Evolutionary conservation across 2,888 invertebrate genomes (phyloP).

Genomic region (Hypomecis atomaria): DNA sequence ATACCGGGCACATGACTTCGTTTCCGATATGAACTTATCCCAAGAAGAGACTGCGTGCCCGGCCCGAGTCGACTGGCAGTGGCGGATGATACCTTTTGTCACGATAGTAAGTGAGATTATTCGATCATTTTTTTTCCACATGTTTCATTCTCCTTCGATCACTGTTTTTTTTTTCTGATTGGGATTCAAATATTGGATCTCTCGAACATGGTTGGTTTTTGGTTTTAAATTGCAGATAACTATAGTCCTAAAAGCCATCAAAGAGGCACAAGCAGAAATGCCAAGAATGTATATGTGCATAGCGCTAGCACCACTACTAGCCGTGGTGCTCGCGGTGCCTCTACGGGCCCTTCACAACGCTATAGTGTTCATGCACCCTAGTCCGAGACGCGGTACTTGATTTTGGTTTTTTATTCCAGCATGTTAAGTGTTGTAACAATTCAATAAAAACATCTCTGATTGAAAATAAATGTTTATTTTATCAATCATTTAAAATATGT

Average conservation of each 20-base stretch:
- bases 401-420: not conserved
- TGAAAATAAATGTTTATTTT: slow-evolving; percentile 83
- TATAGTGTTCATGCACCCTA: slow-evolving; percentile 51
- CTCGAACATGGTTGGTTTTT: too few species aligned
- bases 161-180: too few species aligned
- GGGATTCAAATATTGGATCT: too few species aligned
- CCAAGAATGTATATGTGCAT: slow-evolving; percentile 49
- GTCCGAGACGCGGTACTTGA: slow-evolving; percentile 42
- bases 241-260: slow-evolving; percentile 53
- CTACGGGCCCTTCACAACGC: slow-evolving; percentile 63
- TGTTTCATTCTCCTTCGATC: not conserved
- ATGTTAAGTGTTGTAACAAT: slow-evolving; percentile 17
- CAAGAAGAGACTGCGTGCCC: slow-evolving; percentile 72
- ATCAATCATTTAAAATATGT: slow-evolving; percentile 79
- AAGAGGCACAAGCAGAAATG: slow-evolving; percentile 55
- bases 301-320: slow-evolving; percentile 55
- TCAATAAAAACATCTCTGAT: slow-evolving; percentile 58
- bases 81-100: slow-evolving; percentile 67
- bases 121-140: not conserved
- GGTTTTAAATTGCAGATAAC: slow-evolving; percentile 51
- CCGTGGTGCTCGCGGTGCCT: slow-evolving; percentile 57
- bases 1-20: slow-evolving; percentile 69
- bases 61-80: slow-evolving; percentile 62
- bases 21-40: slow-evolving; percentile 71
- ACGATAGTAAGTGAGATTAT: slow-evolving; percentile 54